phyloP scores from a whole-genome alignment of 2,888 invertebrate genomes.

The Harpalus rufipes region DNA sequence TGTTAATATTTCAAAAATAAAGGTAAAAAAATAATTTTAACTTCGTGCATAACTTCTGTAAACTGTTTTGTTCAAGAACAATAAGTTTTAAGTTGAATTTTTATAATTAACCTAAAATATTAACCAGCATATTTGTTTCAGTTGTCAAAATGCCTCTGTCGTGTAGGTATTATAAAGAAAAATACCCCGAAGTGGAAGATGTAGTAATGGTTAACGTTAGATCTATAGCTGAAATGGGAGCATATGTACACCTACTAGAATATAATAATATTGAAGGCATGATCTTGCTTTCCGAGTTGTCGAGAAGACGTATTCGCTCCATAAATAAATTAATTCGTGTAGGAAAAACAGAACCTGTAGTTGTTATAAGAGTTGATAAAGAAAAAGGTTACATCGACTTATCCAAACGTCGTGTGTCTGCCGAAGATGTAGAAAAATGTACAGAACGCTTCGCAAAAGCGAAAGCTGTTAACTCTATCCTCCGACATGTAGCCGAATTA shows the following conservation, averaged over 20 bases:
- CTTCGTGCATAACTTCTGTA: background rate
- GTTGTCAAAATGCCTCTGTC: conserved; percentile 88
- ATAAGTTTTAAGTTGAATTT: conserved; percentile 2
- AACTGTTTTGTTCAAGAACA: background rate
- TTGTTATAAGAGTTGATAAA: conserved; percentile 99
- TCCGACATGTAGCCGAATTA: conserved; percentile 97
- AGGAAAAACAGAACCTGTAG: conserved; percentile 99
- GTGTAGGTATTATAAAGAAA: conserved; percentile 98
- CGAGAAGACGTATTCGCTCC: conserved; percentile 98
- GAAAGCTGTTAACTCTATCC: conserved; percentile 98
- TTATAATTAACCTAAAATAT: conserved; percentile 48
- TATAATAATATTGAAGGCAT: conserved; percentile 99
- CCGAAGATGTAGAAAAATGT: conserved; percentile 98
- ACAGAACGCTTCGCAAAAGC: conserved; percentile 99
- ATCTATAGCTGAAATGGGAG: conserved; percentile 99
- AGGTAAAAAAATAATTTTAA: conserved; percentile 43
- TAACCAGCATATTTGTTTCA: conserved; percentile 62
- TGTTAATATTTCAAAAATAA: conserved; percentile 45
- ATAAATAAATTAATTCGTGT: conserved; percentile 99
- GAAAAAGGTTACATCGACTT: conserved; percentile 99
- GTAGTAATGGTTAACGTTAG: conserved; percentile 99
- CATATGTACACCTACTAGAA: conserved; percentile 97
- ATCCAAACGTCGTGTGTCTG: conserved; percentile 98
- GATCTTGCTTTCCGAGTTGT: conserved; percentile 98
- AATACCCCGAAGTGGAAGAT: conserved; percentile 99